Percentiles rank a stretch among this genome's conserved stretches.
Evolutionary conservation across 2,797 vertebrate species (phyloP).

Genomic region (Coendou prehensilis): DNA sequence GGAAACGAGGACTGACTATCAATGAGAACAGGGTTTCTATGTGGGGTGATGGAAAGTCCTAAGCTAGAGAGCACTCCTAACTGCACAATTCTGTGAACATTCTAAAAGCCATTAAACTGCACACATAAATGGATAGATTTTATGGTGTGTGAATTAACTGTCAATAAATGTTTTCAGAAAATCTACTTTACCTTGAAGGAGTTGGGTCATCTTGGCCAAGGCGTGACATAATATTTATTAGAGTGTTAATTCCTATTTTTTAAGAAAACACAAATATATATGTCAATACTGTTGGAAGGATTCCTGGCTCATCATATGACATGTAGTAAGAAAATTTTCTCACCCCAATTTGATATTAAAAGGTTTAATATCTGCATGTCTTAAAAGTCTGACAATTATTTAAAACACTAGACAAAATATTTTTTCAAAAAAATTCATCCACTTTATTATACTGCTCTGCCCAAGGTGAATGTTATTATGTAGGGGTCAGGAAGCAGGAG

Average conservation of each 20-base stretch:
- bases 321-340: constrained; percentile 26
- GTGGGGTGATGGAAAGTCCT: not conserved
- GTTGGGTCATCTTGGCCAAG: constrained; percentile 98
- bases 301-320: not conserved
- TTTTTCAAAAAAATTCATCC: constrained; percentile 21
- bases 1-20: not conserved
- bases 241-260: constrained; percentile 96
- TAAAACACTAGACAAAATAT: not conserved
- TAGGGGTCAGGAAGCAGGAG: not conserved
- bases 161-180: constrained; percentile 54
- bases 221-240: constrained; percentile 99
- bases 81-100: not conserved
- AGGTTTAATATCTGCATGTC: constrained; percentile 28
- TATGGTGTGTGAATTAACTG: not conserved
- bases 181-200: constrained; percentile 94
- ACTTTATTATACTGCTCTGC: not conserved
- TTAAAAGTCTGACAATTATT: constrained; percentile 10
- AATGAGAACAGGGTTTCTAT: not conserved
- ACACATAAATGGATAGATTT: not conserved
- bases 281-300: constrained; percentile 60
- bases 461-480: not conserved
- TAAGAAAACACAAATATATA: constrained; percentile 65
- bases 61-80: not conserved
- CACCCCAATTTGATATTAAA: constrained; percentile 33
- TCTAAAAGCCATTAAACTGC: not conserved